Evolutionary conservation across 2,113 vertebrate species (phyloP).

Genomic region (Perccottus glenii): DNA sequence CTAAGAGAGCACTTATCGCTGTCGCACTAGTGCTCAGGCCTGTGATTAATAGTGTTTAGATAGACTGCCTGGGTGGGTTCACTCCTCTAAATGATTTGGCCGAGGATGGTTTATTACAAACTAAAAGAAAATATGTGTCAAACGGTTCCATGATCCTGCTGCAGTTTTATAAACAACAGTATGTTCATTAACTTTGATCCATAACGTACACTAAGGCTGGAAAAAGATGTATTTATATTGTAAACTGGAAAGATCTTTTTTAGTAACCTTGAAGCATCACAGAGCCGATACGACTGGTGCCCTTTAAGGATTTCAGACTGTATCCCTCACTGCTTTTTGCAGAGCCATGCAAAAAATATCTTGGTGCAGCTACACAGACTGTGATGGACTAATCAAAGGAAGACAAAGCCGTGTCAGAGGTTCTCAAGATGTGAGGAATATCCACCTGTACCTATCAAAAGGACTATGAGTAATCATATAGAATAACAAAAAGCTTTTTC

Average conservation of each 20-base stretch:
- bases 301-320: slow-evolving; percentile 9
- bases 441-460: not conserved
- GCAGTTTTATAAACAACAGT: slow-evolving; percentile 2
- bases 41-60: slow-evolving; percentile 68
- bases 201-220: slow-evolving; percentile 1
- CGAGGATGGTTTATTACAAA: slow-evolving; percentile 43
- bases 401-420: slow-evolving; percentile 4
- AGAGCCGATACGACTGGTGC: not conserved
- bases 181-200: not conserved
- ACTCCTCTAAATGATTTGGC: slow-evolving; percentile 53
- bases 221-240: not conserved
- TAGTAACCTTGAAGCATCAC: slow-evolving; percentile 15
- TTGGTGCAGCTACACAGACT: slow-evolving; percentile 8
- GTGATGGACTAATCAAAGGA: slow-evolving; percentile 17
- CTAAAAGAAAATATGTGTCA: slow-evolving; percentile 21
- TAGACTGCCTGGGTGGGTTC: slow-evolving; percentile 48
- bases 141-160: not conserved
- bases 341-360: slow-evolving; percentile 1
- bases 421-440: slow-evolving; percentile 7
- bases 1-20: slow-evolving; percentile 65
- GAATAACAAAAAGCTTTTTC: slow-evolving; percentile 9
- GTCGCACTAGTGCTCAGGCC: slow-evolving; percentile 34
- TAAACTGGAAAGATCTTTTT: slow-evolving; percentile 8
- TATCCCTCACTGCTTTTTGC: not conserved
- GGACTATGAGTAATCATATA: not conserved